Conservation (phyloP, 2,888 invertebrate genomes). For the Hirtodrosophila alboralis region DNA sequence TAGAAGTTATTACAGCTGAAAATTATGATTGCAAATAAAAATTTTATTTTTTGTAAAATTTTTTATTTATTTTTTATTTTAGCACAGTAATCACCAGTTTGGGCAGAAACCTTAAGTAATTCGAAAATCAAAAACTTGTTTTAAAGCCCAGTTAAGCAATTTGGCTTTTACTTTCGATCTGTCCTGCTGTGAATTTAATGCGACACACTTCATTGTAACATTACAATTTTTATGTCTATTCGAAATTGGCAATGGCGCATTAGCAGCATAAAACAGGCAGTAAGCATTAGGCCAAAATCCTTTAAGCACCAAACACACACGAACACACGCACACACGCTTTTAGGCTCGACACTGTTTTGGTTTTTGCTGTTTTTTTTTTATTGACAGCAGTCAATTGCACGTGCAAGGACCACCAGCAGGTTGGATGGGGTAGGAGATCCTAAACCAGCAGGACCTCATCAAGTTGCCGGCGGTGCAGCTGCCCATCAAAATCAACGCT, state of each 20-base stretch:
- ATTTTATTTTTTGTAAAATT: no score
- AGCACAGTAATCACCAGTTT: not conserved
- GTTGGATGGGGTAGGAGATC: not conserved
- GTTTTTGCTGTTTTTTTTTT: no score
- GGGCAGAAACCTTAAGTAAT: not conserved
- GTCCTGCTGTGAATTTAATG: constrained; percentile 56
- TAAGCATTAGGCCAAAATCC: constrained; percentile 73
- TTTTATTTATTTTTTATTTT: no score
- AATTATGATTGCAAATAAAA: no score
- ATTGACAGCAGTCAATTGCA: constrained; percentile 48
- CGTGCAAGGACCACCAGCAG: constrained; percentile 30
- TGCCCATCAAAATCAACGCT: constrained; percentile 64
- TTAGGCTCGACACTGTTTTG: constrained; percentile 57
- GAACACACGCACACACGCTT: constrained; percentile 23
- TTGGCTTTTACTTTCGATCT: constrained; percentile 22
- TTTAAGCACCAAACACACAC: constrained; percentile 62
- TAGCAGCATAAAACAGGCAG: constrained; percentile 69
- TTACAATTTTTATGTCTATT: constrained; percentile 66
- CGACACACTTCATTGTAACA: constrained; percentile 39
- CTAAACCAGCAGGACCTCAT: constrained; percentile 28
- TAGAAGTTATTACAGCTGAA: no score
- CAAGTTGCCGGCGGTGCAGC: constrained; percentile 33
- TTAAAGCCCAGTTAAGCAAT: constrained; percentile 23
- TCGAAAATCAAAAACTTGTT: constrained; percentile 2
- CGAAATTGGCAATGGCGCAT: constrained; percentile 67